Evolutionary conservation across 2,113 vertebrate genomes (phyloP), one percentile per base, ranked within the genome.

Genomic region (Colius striatus): DNA sequence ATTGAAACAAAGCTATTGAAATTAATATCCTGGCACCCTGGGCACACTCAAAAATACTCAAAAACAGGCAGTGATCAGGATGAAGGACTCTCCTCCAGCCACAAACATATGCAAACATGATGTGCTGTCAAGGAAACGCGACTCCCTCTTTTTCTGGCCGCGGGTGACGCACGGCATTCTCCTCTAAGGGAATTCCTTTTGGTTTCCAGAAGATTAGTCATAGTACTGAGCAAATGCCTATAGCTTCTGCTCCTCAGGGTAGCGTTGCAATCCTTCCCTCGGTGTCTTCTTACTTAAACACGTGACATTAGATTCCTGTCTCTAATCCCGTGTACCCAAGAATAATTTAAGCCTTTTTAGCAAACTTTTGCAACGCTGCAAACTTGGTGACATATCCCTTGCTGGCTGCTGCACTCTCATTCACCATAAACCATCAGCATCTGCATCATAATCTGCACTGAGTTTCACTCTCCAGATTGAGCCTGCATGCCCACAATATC

Each of bases 111-210:
- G 81, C 89, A 94, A 75, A 84, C 66, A 32, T 19, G 57, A 89
- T 93, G 84, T 47, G 94, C 73, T 87, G 89, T 95, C 91, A 94
- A 81, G 84, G 89, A 91, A 95, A 93, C 84, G 61, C 14, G 21
- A 82, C 36, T 68, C 55, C 25, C 55, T 85, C 76, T 76, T 72
- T 70, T 95, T 75, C 60, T 76, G 88, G 85, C 82, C 4, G 3
- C 2, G 58, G 43, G 48, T 82, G 95, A 92, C 3, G 6, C 91
- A 89, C 0, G 0, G 54, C 57, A 5, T 70, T 84, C 89, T 88
- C 61, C 80, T 91, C 86, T 75, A 45, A 95, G 95, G 95, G 95
- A 94, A 96, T 94, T 86, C 92, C 95, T 94, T 89, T 22, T 75
- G 58, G 50, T 45, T 94, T 94, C 65, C 91, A 91, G 87, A 79